Base-by-base conservation (phyloP, 2,113 vertebrate species). In the Malurus alboscapulatus region DNA sequence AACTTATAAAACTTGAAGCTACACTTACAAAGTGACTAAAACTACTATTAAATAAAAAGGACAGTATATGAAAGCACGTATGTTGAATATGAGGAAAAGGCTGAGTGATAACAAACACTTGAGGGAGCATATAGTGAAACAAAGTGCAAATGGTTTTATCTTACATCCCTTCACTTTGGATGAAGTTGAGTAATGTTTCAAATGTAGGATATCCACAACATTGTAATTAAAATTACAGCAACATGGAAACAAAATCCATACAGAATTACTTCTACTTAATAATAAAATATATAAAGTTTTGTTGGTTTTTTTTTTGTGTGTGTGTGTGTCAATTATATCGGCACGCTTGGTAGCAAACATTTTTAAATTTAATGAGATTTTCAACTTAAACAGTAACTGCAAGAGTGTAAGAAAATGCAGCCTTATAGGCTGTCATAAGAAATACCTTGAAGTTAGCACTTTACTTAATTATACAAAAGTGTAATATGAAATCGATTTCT, bases 391-490 rank as follows among this genome's bases (percentile, higher is more conserved):
- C 67, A 67, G 17, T 81, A 93, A 80, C 30, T 59, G 16, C 22
- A 66, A 36, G 59, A 88, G 18, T 45, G 38, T 34, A 84, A 83
- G 48, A 91, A 93, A 87, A 38, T 55, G 75, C 54, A 88, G 42
- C 14, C 32, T 83, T 89, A 89, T 54, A 38, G 69, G 61, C 73
- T 95, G 29, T 25, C 74, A 55, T 40, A 87, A 86, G 82, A 87
- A 96, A 83, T 76, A 81, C 27, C 55, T 44, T 0, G 1, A 40
- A 85, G 42, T 78, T 79, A 67, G 80, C 61, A 81, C 54, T 84
- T 94, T 59, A 85, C 40, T 84, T 92, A 93, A 96, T 91, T 96
- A 93, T 82, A 92, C 67, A 88, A 89, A 97, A 93, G 65, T 40
- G 34, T 88, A 75, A 92, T 27, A 90, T 30, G 79, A 93, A 95